These are phyloP conservation scores for Xanthorhoe designata DNA, from an alignment of 2,888 invertebrate species.

Conservation along the genomic window DNA sequence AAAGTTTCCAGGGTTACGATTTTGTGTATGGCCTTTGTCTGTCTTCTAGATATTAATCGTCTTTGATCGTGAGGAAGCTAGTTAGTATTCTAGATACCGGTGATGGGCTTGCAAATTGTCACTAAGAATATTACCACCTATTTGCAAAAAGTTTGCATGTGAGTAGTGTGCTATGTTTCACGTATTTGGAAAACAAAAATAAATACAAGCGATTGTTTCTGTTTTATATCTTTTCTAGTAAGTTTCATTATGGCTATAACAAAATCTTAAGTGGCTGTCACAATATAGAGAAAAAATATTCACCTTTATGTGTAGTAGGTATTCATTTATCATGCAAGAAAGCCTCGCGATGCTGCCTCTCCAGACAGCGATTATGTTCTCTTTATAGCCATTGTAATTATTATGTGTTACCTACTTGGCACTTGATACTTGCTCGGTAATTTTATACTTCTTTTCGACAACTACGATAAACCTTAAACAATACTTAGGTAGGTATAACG, in stretches of 20 bases:
- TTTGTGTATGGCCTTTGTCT: no score
- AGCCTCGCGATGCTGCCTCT: conserved; percentile 48
- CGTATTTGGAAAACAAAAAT: neutral
- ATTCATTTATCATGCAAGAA: conserved; percentile 55
- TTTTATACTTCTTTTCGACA: neutral
- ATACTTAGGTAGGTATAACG: no score
- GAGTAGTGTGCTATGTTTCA: neutral
- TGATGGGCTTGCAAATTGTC: no score
- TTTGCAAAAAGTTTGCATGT: no score
- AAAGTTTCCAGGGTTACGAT: no score
- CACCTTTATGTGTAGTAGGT: conserved; percentile 42
- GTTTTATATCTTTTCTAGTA: neutral
- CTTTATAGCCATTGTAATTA: conserved; percentile 34
- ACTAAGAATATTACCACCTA: no score
- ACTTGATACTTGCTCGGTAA: conserved; percentile 3
- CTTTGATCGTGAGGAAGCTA: no score
- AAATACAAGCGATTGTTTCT: neutral
- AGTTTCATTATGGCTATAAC: conserved; percentile 6
- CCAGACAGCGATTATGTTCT: conserved; percentile 51
- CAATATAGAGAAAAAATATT: conserved; percentile 44
- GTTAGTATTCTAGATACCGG: no score
- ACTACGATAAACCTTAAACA: no score
- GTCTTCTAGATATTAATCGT: no score
- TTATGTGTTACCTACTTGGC: conserved; percentile 10
- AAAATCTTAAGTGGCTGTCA: conserved; percentile 37